phyloP scores from a whole-genome alignment of 1,140 invertebrate species.

The Frieseomelitta varia region DNA sequence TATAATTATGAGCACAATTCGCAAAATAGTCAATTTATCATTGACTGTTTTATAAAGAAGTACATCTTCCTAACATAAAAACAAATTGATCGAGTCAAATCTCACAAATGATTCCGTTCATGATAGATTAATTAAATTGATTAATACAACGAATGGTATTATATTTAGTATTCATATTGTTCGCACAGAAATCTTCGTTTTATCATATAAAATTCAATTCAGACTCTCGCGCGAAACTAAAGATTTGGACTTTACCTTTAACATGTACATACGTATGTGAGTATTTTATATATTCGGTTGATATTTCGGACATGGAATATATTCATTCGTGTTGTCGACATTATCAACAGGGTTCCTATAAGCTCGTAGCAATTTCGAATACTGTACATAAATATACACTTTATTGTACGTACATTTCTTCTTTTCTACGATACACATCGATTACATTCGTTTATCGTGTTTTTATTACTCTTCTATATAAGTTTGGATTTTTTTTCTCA shows the following conservation, averaged over 20 bases:
- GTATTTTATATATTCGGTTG: conserved; percentile 58
- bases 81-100: background rate
- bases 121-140: conserved; percentile 14
- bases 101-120: conserved; percentile 7
- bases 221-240: background rate
- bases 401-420: conserved; percentile 37
- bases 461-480: conserved; percentile 1
- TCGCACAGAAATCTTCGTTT: conserved; percentile 11
- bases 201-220: background rate
- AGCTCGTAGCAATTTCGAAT: conserved; percentile 57
- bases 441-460: conserved; percentile 42
- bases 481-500: conserved; percentile 27
- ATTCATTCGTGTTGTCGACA: conserved; percentile 43
- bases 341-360: conserved; percentile 67
- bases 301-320: conserved; percentile 44
- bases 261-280: conserved; percentile 53
- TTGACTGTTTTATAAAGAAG: background rate
- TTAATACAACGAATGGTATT: conserved; percentile 48
- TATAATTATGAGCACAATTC: conserved; percentile 20
- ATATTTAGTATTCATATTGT: conserved; percentile 40
- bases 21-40: background rate
- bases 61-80: conserved; percentile 18
- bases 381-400: conserved; percentile 52
- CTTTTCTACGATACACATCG: conserved; percentile 36
- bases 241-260: conserved; percentile 58